phyloP scores from a whole-genome alignment of 2,797 vertebrate species.

The Xyrichtys novacula region DNA sequence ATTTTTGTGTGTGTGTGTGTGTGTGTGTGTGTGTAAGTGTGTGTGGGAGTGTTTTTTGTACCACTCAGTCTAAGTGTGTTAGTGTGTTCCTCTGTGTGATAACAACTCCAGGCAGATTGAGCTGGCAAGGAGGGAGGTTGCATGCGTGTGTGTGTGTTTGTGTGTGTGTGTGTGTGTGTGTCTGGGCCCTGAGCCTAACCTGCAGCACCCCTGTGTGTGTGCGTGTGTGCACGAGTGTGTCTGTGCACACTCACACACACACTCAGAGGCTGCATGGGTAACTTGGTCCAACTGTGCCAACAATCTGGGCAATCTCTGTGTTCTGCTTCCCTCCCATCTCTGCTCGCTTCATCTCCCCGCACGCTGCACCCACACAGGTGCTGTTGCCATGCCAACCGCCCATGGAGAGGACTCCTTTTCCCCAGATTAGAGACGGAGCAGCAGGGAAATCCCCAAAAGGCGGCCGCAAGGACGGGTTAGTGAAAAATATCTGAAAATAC shows the following conservation, averaged over 20 bases:
- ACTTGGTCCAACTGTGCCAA: conserved; percentile 59
- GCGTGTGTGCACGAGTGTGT: too few species aligned
- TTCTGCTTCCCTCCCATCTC: conserved; percentile 10
- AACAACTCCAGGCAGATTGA: conserved; percentile 37
- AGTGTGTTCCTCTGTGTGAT: conserved; percentile 3
- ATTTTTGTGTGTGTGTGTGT: too few species aligned
- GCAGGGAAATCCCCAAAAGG: conserved; percentile 24
- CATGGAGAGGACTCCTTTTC: conserved; percentile 21
- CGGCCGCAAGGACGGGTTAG: background rate
- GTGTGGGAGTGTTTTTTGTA: conserved; percentile 9
- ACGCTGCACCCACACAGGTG: conserved; percentile 35
- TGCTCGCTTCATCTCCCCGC: conserved; percentile 15
- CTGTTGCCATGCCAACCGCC: conserved; percentile 53
- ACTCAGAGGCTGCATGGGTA: conserved; percentile 41
- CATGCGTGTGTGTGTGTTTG: conserved; percentile 11
- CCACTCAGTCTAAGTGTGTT: conserved; percentile 14
- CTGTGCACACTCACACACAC: background rate
- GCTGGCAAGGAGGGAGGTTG: conserved; percentile 36
- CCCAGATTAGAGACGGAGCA: conserved; percentile 21
- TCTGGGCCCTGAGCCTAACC: conserved; percentile 54
- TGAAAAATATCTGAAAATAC: background rate
- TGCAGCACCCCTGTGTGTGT: conserved; percentile 7
- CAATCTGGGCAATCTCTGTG: conserved; percentile 46
- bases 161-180: conserved; percentile 6
- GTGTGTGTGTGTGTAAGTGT: too few species aligned